Percentiles rank a stretch among this genome's conserved stretches.
These are phyloP conservation scores for Drosophila bifasciata DNA, from an alignment of 1,140 invertebrate species.

Conservation along the genomic window DNA sequence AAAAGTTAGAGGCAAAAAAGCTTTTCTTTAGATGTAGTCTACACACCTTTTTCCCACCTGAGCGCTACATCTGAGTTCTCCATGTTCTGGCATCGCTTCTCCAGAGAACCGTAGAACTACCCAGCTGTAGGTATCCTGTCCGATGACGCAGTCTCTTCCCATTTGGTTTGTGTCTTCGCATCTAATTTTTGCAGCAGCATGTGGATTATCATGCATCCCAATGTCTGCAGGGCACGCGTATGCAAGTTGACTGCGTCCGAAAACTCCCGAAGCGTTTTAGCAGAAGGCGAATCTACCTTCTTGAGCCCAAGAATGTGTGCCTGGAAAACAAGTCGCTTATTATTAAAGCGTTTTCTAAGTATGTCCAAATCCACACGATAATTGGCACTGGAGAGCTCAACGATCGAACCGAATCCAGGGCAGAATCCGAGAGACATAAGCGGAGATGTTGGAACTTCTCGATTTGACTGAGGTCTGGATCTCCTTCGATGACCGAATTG, in stretches of 20 bases:
- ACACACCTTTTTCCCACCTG: no score
- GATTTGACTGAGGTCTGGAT: background rate
- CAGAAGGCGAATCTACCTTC: background rate
- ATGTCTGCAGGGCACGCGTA: background rate
- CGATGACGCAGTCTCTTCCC: no score
- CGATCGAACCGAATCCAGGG: no score
- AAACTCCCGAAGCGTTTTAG: background rate
- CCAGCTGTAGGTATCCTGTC: background rate
- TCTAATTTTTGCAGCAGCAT: background rate
- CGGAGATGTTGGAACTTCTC: background rate
- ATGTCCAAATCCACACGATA: no score
- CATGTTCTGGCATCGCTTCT: no score
- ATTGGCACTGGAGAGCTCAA: no score
- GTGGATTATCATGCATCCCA: background rate
- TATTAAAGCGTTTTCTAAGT: background rate
- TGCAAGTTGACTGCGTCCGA: background rate
- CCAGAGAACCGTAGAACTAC: no score
- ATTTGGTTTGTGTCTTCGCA: background rate
- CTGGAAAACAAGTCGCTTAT: background rate
- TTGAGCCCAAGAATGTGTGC: constrained; percentile 1
- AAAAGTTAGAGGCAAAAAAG: no score
- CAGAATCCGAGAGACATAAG: background rate
- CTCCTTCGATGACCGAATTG: background rate
- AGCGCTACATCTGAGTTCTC: no score
- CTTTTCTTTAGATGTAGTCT: no score